Conservation (phyloP, 53 echinoderm and acorn worm genomes). For the Echinometra lucunter region DNA sequence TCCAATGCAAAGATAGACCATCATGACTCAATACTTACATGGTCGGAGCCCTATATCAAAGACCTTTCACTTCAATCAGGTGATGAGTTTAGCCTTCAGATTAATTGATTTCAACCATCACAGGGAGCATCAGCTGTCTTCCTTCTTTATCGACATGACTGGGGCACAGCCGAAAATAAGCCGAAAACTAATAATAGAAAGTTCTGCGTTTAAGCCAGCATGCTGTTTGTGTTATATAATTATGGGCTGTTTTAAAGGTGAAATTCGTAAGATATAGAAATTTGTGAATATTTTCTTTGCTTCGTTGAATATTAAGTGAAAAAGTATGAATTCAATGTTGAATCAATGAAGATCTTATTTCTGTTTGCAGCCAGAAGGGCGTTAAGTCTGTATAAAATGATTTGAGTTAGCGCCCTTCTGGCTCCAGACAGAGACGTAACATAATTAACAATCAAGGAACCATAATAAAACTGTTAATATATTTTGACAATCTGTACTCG, state of each 20-base stretch:
- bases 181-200: not conserved
- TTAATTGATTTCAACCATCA: not conserved
- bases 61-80: not conserved
- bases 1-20: not conserved
- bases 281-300: not conserved
- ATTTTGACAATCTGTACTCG: too few species aligned
- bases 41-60: not conserved
- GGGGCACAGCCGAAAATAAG: not conserved
- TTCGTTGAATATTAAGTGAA: not conserved
- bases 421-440: too few species aligned
- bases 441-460: too few species aligned
- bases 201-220: not conserved
- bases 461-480: too few species aligned
- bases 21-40: not conserved
- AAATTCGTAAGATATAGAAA: not conserved
- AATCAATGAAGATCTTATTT: too few species aligned
- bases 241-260: not conserved
- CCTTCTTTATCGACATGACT: not conserved
- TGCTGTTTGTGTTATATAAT: not conserved
- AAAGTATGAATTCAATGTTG: too few species aligned
- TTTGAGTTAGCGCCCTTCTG: too few species aligned
- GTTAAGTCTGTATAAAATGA: too few species aligned
- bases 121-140: constrained; percentile 9
- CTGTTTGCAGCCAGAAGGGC: too few species aligned
- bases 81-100: constrained; percentile 3